phyloP scores from a whole-genome alignment of 1,140 invertebrate species.

The Leptinotarsa texana region DNA sequence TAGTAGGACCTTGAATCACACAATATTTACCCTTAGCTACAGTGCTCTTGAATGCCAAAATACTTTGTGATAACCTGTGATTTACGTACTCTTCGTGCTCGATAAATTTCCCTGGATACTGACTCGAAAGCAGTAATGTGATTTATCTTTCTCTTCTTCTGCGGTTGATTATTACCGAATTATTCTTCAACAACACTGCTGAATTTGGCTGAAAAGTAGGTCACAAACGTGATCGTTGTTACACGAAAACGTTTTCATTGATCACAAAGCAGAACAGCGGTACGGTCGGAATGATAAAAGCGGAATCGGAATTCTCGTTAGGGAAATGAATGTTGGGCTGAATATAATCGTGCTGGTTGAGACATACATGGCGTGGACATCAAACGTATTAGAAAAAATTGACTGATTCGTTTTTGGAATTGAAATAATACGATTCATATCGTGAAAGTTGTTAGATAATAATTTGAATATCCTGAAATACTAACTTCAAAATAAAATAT shows the following conservation, averaged over 20 bases:
- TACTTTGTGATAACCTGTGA: not conserved
- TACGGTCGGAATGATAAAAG: not conserved
- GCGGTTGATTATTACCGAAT: constrained; percentile 2
- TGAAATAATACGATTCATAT: too few species aligned
- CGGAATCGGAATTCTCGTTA: constrained; percentile 3
- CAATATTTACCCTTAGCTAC: not conserved
- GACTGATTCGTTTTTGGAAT: too few species aligned
- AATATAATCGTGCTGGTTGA: not conserved
- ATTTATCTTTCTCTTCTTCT: constrained; percentile 2
- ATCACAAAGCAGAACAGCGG: constrained; percentile 5
- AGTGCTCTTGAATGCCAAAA: too few species aligned
- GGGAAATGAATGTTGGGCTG: constrained; percentile 2
- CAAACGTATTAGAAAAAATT: not conserved
- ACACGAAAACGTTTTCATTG: constrained; percentile 2
- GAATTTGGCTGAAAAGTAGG: not conserved
- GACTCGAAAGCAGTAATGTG: not conserved
- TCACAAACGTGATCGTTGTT: constrained; percentile 5
- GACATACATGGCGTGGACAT: not conserved
- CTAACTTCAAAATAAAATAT: too few species aligned
- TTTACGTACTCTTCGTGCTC: not conserved
- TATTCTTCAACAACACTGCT: not conserved
- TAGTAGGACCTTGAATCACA: not conserved
- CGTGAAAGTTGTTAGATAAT: too few species aligned
- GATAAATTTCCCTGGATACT: not conserved
- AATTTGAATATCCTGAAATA: too few species aligned